These are phyloP conservation scores for Cromileptes altivelis DNA, from an alignment of 2,113 vertebrate species.

Conservation along the genomic window DNA sequence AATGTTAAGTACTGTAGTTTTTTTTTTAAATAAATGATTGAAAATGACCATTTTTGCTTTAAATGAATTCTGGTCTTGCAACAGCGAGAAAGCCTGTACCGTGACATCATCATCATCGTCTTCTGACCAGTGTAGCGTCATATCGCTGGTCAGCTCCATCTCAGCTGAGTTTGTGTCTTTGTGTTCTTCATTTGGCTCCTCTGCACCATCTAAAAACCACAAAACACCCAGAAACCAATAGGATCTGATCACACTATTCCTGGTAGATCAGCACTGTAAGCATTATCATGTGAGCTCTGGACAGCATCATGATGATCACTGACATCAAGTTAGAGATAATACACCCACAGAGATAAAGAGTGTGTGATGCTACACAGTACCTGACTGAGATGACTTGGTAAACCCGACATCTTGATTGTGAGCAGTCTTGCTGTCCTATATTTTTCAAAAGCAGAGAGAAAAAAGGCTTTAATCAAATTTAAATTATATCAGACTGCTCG, in stretches of 20 bases:
- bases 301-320: no score
- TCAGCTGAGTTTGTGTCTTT: neutral
- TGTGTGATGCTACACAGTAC: neutral
- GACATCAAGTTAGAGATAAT: neutral
- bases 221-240: neutral
- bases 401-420: neutral
- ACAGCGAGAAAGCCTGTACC: constrained; percentile 39
- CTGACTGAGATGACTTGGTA: neutral
- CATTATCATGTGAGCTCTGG: no score
- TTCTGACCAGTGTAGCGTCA: constrained; percentile 74
- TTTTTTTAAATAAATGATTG: no score
- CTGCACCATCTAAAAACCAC: neutral
- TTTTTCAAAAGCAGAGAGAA: neutral
- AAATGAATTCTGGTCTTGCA: no score
- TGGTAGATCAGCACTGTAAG: no score
- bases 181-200: neutral
- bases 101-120: constrained; percentile 69
- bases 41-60: neutral
- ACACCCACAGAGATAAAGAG: neutral
- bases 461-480: no score
- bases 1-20: neutral
- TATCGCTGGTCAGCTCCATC: constrained; percentile 59
- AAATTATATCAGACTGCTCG: no score
- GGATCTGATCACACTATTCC: neutral
- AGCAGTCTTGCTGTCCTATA: neutral